Evolutionary conservation across 2,797 vertebrate genomes (phyloP), one percentile per base, ranked within the genome.

Genomic region (Ctenopoma kingsleyae): DNA sequence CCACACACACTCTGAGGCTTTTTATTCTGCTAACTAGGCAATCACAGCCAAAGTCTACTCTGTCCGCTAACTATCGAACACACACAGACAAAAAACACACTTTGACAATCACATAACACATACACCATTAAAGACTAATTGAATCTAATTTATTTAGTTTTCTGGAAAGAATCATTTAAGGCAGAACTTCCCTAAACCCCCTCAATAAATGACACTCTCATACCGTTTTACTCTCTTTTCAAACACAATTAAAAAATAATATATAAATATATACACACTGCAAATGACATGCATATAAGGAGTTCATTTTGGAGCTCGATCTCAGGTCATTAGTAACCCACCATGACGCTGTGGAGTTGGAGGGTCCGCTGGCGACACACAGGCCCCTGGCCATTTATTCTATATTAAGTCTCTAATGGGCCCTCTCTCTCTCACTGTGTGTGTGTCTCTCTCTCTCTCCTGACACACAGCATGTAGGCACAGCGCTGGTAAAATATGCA

Each of bases 261-360:
- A 97, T 97, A 98, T 98, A 99, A 99, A 99, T 99, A 99, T 99
- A 99, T 98, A 98, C 97, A 99, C 97, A 98, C 93, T 95, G 95
- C 96, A 98, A 98, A 99, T 97, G 97, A 93, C 97, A 96, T 97
- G 96, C 95, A 98, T 97, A 97, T 96, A 96, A 97, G 95, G 95
- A 95, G 96, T 98, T 98, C 97, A 98, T 98, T 97, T 98, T 85
- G 88, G 96, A 97, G 96, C 96, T 95, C 94, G 88, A 91, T 98
- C 96, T 96, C 96, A 97, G 96, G 96, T 98, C 98, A 99, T 99
- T 99, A 99, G 97, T 96, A 96, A 97, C 97, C 97, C 98, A 98
- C 96, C 97, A 98, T 98, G 98, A 94, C 82, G 90, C 92, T 92
- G 83, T 89, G 71, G 96, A 96, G 97, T 95, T 96, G 95, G 85